Evolutionary conservation across 2,888 invertebrate genomes (phyloP).

Genomic region (Dasypogon diadema): DNA sequence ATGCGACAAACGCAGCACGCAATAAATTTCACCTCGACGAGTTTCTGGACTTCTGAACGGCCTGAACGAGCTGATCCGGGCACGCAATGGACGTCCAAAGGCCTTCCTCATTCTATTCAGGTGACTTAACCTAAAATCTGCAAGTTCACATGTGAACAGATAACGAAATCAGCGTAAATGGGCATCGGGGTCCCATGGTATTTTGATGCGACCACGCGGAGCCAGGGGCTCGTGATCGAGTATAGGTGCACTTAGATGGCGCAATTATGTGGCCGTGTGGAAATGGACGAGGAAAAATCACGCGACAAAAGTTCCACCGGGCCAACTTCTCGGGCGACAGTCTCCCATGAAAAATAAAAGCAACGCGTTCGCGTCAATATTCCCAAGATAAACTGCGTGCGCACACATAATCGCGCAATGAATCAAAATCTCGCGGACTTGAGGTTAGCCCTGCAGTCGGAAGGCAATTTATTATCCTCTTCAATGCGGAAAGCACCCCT

Average conservation of each 20-base stretch:
- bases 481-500: neutral
- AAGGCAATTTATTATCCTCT: constrained; percentile 26
- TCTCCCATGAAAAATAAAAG: neutral
- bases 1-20: constrained; percentile 40
- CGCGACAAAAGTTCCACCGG: constrained; percentile 36
- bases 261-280: constrained; percentile 30
- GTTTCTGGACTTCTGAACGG: constrained; percentile 27
- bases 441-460: constrained; percentile 39
- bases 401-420: constrained; percentile 67
- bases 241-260: constrained; percentile 22
- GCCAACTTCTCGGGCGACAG: neutral
- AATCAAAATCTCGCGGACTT: constrained; percentile 64
- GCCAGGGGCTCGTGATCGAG: neutral
- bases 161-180: neutral
- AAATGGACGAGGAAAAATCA: constrained; percentile 50
- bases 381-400: constrained; percentile 66
- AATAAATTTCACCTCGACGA: constrained; percentile 40
- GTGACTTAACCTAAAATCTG: constrained; percentile 14
- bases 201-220: constrained; percentile 1
- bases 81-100: constrained; percentile 31
- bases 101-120: constrained; percentile 45
- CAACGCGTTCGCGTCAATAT: constrained; percentile 23
- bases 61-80: neutral
- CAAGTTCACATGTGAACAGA: neutral
- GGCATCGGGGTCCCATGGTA: neutral